A percentile compares a stretch with the other conserved stretches of the same genome.
Conservation (phyloP, 2,113 vertebrate species). For the Brachyhypopomus occidentalis region DNA sequence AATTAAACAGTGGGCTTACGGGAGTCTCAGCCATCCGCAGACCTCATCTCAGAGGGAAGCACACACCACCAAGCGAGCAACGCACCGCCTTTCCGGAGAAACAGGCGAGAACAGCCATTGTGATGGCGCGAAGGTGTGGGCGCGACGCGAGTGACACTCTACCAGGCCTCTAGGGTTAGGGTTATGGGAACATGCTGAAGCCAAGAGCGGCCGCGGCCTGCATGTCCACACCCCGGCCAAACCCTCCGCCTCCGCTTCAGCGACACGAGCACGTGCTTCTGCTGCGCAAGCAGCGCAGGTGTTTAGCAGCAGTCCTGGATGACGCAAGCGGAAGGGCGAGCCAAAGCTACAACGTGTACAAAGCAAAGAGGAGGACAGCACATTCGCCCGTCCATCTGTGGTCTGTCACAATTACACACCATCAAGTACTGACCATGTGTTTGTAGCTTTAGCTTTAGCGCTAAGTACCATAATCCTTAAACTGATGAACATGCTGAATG, state of each 20-base stretch:
- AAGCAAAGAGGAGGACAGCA: background rate
- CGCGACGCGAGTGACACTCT: slow-evolving; percentile 41
- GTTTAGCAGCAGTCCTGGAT: background rate
- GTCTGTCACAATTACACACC: background rate
- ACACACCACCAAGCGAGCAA: background rate
- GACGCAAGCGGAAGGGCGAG: background rate
- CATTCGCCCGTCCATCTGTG: background rate
- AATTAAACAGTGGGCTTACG: slow-evolving; percentile 14
- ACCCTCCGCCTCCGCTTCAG: too few species aligned
- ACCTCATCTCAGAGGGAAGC: slow-evolving; percentile 44
- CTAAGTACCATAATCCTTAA: too few species aligned
- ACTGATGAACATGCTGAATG: background rate
- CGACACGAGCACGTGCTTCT: background rate
- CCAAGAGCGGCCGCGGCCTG: background rate
- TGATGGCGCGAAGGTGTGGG: slow-evolving; percentile 37
- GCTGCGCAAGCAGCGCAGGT: background rate
- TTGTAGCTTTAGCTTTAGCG: slow-evolving; percentile 16
- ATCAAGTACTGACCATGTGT: background rate
- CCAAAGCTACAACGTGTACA: slow-evolving; percentile 20
- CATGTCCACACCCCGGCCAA: too few species aligned
- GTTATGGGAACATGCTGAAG: slow-evolving; percentile 65
- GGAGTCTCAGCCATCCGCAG: slow-evolving; percentile 61
- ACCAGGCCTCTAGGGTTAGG: slow-evolving; percentile 26
- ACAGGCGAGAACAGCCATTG: slow-evolving; percentile 42
- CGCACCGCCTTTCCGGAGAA: slow-evolving; percentile 41